Percentiles rank a stretch among this genome's conserved stretches.
These are phyloP conservation scores for Dryadula phaetusa DNA, from an alignment of 2,888 invertebrate genomes.

Conservation along the genomic window DNA sequence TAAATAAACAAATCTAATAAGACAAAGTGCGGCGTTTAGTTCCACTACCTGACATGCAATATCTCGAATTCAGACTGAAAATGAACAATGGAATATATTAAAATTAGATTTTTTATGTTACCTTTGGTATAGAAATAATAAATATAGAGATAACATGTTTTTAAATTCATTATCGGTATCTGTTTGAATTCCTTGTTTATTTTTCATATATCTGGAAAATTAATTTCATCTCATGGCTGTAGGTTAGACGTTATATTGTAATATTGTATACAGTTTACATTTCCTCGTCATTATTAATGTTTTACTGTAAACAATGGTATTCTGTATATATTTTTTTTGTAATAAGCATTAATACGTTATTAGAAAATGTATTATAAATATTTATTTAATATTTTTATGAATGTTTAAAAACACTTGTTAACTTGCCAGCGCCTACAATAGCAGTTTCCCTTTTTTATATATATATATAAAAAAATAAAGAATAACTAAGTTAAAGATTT, in stretches of 20 bases:
- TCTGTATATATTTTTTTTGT: background rate
- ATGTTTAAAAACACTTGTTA: too few relatives aligned
- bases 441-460: too few relatives aligned
- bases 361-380: background rate
- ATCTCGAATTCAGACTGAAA: too few relatives aligned
- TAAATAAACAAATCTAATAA: too few relatives aligned
- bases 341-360: background rate
- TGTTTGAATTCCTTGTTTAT: constrained; percentile 29
- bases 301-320: constrained; percentile 11
- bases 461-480: too few relatives aligned
- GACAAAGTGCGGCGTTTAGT: too few relatives aligned
- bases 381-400: background rate
- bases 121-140: too few relatives aligned
- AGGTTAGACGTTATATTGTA: constrained; percentile 20
- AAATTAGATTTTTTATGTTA: too few relatives aligned
- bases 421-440: too few relatives aligned
- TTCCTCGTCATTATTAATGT: constrained; percentile 9
- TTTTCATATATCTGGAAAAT: constrained; percentile 29
- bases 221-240: constrained; percentile 27
- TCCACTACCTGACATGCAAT: too few relatives aligned
- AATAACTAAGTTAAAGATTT: too few relatives aligned
- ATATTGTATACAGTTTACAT: constrained; percentile 2
- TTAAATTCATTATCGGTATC: constrained; percentile 11
- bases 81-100: too few relatives aligned
- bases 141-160: constrained; percentile 20